Conservation (phyloP, 1,140 invertebrate genomes). For the Drosophila willistoni region DNA sequence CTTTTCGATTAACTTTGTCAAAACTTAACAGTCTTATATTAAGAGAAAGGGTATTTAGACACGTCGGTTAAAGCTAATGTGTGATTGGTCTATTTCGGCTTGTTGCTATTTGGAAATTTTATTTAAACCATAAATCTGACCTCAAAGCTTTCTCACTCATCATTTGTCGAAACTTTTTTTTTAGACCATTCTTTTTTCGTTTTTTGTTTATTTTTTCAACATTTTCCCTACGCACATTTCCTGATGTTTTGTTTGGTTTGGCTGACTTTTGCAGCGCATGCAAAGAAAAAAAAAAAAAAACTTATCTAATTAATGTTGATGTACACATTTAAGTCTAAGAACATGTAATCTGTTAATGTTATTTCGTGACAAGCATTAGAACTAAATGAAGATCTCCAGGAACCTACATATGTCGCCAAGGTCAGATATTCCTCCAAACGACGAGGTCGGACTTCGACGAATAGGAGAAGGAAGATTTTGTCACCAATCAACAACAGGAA, state of each 20-base stretch:
- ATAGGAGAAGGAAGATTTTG: too few species aligned
- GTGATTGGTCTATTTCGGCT: constrained; percentile 7
- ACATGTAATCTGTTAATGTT: too few species aligned
- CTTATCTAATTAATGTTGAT: constrained; percentile 59
- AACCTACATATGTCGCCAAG: too few species aligned
- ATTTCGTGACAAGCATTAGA: too few species aligned
- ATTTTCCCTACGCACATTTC: constrained; percentile 65
- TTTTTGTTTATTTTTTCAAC: constrained; percentile 69
- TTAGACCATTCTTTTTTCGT: constrained; percentile 41
- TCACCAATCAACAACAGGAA: too few species aligned
- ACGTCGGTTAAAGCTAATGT: background rate
- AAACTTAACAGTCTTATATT: too few species aligned
- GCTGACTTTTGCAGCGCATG: constrained; percentile 28
- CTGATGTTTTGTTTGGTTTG: constrained; percentile 66
- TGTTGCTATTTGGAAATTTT: constrained; percentile 67
- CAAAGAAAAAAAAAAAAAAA: constrained; percentile 23
- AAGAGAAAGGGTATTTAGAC: background rate
- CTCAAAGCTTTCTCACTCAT: constrained; percentile 77
- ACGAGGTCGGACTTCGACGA: too few species aligned
- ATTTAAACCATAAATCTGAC: constrained; percentile 71
- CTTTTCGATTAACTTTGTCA: too few species aligned
- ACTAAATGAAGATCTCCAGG: too few species aligned
- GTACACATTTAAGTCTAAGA: too few species aligned
- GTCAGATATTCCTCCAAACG: too few species aligned
- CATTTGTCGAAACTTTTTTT: constrained; percentile 74